Evolutionary conservation across 2,888 invertebrate species (phyloP).

Genomic region (Seladonia tumulorum): DNA sequence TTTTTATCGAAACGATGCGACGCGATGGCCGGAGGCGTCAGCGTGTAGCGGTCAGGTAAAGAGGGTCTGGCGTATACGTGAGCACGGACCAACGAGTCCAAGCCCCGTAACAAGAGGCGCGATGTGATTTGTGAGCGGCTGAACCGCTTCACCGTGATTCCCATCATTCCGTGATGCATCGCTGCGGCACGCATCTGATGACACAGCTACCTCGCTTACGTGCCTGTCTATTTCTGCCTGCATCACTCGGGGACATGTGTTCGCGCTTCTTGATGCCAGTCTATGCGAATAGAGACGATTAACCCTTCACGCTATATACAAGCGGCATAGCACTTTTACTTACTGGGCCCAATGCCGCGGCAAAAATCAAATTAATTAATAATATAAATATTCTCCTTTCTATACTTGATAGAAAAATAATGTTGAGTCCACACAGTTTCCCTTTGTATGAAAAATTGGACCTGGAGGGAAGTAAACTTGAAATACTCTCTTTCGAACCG

Average conservation of each 20-base stretch:
- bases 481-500: too few species aligned
- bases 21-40: slow-evolving; percentile 36
- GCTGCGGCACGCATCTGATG: slow-evolving; percentile 80
- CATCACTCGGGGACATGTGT: background rate
- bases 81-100: slow-evolving; percentile 21
- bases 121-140: slow-evolving; percentile 79
- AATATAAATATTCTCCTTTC: too few species aligned
- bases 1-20: slow-evolving; percentile 46
- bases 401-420: too few species aligned
- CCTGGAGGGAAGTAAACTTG: too few species aligned
- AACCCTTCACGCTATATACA: too few species aligned
- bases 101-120: slow-evolving; percentile 47
- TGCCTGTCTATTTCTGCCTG: slow-evolving; percentile 18
- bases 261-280: slow-evolving; percentile 4
- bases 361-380: too few species aligned
- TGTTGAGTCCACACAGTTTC: too few species aligned
- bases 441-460: too few species aligned
- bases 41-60: slow-evolving; percentile 27
- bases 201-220: slow-evolving; percentile 70
- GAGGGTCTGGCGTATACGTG: slow-evolving; percentile 24
- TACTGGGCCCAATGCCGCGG: too few species aligned
- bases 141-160: slow-evolving; percentile 74
- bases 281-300: background rate
- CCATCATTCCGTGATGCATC: slow-evolving; percentile 82
- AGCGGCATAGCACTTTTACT: too few species aligned